Conservation (phyloP, 2,888 invertebrate genomes). For the Thalpophila matura region DNA sequence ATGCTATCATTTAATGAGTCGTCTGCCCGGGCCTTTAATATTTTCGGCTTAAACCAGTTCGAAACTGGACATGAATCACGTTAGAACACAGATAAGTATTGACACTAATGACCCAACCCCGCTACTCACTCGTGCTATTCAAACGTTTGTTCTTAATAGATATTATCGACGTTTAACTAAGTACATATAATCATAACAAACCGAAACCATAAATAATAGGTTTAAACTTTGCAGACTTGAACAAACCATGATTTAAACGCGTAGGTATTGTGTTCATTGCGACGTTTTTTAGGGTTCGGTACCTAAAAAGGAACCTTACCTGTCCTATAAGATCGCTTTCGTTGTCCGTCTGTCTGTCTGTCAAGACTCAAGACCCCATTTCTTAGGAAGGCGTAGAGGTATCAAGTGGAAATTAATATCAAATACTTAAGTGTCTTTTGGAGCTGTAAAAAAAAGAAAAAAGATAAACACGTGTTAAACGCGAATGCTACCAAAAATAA, state of each 20-base stretch:
- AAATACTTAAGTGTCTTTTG: no score
- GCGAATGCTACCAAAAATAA: no score
- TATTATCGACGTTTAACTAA: slow-evolving; percentile 44
- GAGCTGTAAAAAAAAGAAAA: no score
- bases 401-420: no score
- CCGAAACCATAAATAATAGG: slow-evolving; percentile 33
- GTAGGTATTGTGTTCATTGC: slow-evolving; percentile 15
- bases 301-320: no score
- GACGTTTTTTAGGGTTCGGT: slow-evolving; percentile 35
- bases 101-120: slow-evolving; percentile 65
- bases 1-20: neutral
- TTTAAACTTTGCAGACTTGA: slow-evolving; percentile 18
- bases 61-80: slow-evolving; percentile 61
- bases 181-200: slow-evolving; percentile 42
- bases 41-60: slow-evolving; percentile 57
- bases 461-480: no score
- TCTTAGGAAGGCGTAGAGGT: no score
- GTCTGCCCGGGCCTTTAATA: slow-evolving; percentile 28
- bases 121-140: slow-evolving; percentile 55
- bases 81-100: slow-evolving; percentile 58
- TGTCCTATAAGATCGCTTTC: no score
- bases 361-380: no score
- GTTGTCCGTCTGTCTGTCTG: no score
- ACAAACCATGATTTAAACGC: slow-evolving; percentile 17
- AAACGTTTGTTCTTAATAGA: slow-evolving; percentile 48